Evolutionary conservation across 2,113 vertebrate genomes (phyloP).

Genomic region (Pelmatolapia mariae): DNA sequence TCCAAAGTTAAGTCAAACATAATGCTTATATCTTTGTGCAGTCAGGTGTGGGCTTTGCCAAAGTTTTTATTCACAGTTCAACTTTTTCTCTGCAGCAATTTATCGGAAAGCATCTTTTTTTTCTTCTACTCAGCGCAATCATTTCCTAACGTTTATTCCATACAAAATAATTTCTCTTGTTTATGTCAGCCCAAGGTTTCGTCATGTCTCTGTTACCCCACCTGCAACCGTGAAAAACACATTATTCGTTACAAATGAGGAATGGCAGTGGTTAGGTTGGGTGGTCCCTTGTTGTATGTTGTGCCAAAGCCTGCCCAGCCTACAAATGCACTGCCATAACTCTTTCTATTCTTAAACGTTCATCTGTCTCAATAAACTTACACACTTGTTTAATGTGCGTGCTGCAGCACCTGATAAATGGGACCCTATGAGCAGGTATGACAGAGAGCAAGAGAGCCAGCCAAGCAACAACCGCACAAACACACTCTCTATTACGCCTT

Average conservation of each 20-base stretch:
- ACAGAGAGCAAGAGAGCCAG: background rate
- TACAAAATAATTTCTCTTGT: background rate
- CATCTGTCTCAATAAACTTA: background rate
- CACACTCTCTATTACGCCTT: background rate
- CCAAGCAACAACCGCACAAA: background rate
- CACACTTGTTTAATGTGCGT: background rate
- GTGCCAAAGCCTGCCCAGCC: background rate
- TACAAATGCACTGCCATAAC: background rate
- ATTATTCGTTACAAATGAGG: background rate
- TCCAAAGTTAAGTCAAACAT: background rate
- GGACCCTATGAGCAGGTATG: background rate
- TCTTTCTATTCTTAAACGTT: conserved; percentile 2
- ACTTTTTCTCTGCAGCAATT: background rate
- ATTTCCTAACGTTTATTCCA: background rate
- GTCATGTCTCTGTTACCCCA: background rate
- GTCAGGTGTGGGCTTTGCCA: background rate
- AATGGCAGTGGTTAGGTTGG: background rate
- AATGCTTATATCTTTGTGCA: background rate
- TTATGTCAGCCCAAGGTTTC: background rate
- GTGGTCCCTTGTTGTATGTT: background rate
- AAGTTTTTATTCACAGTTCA: background rate
- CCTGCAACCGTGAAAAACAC: background rate
- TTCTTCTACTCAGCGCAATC: background rate
- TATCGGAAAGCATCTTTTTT: background rate
- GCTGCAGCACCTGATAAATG: background rate